Percentiles rank a stretch among this genome's conserved stretches.
Conservation (phyloP, 2,113 vertebrate genomes). For the Strix uralensis region DNA sequence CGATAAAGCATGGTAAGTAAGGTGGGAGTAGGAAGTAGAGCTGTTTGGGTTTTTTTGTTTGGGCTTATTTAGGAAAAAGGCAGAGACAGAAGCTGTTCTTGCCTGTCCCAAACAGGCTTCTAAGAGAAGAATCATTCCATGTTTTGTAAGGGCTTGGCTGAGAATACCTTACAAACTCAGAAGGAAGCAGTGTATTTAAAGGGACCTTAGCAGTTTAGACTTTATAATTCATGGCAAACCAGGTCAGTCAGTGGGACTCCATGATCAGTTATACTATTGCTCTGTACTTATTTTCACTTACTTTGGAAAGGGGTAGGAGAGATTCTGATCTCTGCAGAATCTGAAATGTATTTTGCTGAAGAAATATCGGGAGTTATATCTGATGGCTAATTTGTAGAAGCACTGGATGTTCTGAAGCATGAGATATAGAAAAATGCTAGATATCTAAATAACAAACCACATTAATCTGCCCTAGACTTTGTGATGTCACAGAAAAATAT, state of each 20-base stretch:
- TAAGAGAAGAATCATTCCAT: neutral
- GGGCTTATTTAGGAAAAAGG: neutral
- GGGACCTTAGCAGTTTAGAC: neutral
- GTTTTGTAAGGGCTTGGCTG: neutral
- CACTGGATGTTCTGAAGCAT: neutral
- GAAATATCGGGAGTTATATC: neutral
- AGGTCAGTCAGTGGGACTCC: neutral
- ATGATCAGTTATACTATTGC: neutral
- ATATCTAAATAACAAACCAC: neutral
- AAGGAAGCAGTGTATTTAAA: neutral
- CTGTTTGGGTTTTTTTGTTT: neutral
- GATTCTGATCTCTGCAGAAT: neutral
- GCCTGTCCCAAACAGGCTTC: neutral
- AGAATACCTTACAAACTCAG: neutral
- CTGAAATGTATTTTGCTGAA: neutral
- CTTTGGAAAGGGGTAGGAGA: neutral
- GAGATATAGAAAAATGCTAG: neutral
- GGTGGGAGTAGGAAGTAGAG: neutral
- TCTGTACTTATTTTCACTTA: neutral
- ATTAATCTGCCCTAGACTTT: neutral
- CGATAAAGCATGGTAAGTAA: neutral
- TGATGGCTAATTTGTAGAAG: neutral
- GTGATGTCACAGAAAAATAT: neutral
- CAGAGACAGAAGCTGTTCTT: neutral
- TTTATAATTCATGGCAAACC: neutral